phyloP scores from a whole-genome alignment of 2,888 invertebrate genomes.

The Latheticus oryzae region DNA sequence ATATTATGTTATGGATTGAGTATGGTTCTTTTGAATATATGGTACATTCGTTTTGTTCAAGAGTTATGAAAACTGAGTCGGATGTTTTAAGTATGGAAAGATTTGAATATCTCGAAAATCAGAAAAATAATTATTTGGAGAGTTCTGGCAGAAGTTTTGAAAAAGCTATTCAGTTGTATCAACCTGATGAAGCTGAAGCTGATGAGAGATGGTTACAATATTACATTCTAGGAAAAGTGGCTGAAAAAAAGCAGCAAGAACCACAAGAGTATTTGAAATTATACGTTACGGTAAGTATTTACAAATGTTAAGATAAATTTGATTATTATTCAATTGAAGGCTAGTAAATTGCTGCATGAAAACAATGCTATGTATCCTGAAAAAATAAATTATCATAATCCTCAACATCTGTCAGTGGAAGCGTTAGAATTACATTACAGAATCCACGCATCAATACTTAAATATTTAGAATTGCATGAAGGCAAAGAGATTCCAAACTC shows the following conservation, averaged over 20 bases:
- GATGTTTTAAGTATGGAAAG: constrained; percentile 79
- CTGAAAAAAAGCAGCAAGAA: constrained; percentile 84
- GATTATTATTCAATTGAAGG: constrained; percentile 71
- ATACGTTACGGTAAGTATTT: constrained; percentile 74
- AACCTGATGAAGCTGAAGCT: constrained; percentile 68
- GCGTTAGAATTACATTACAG: constrained; percentile 88
- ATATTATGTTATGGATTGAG: constrained; percentile 88
- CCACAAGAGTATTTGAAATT: constrained; percentile 81
- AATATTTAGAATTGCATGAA: constrained; percentile 83
- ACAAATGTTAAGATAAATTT: too few relatives aligned
- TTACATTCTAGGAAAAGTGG: constrained; percentile 96
- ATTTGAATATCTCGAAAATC: constrained; percentile 79
- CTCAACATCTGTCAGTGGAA: constrained; percentile 87
- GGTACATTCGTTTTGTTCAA: constrained; percentile 90
- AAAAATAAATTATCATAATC: constrained; percentile 86
- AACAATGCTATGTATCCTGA: constrained; percentile 86
- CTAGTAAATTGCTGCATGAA: constrained; percentile 80
- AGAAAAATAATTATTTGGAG: constrained; percentile 83
- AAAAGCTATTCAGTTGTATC: constrained; percentile 74
- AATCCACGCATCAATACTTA: constrained; percentile 89
- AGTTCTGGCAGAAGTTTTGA: constrained; percentile 84
- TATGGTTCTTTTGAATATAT: constrained; percentile 91
- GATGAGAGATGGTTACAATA: constrained; percentile 94
- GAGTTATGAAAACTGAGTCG: constrained; percentile 84
- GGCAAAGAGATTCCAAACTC: constrained; percentile 74